phyloP scores from a whole-genome alignment of 2,113 vertebrate genomes.

The Phylloscopus trochilus region DNA sequence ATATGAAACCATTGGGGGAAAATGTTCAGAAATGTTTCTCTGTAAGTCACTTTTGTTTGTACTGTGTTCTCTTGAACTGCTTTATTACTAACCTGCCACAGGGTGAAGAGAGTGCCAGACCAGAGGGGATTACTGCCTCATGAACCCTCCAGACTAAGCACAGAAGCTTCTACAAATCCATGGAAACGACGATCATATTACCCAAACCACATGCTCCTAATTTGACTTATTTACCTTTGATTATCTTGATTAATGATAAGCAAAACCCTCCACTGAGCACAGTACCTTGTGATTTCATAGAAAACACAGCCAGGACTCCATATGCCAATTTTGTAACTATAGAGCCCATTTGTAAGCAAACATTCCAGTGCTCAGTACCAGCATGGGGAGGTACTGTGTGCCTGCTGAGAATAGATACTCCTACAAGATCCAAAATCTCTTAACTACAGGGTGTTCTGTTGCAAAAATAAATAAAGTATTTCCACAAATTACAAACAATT shows the following conservation, averaged over 20 bases:
- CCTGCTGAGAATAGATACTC: slow-evolving; percentile 82
- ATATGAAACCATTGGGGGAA: background rate
- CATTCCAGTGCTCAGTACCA: slow-evolving; percentile 89
- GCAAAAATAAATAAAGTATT: slow-evolving; percentile 9
- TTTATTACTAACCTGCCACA: background rate
- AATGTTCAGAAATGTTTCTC: background rate
- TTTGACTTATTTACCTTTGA: background rate
- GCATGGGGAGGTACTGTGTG: slow-evolving; percentile 83
- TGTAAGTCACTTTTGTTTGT: background rate
- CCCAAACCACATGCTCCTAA: background rate
- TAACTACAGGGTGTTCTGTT: slow-evolving; percentile 86
- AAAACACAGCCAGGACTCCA: slow-evolving; percentile 88
- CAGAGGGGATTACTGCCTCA: background rate
- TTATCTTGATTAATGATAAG: background rate
- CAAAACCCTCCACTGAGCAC: background rate
- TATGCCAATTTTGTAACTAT: slow-evolving; percentile 80
- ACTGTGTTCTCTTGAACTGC: background rate
- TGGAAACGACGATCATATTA: background rate
- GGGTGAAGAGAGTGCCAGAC: background rate
- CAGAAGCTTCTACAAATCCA: background rate
- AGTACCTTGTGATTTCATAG: slow-evolving; percentile 85
- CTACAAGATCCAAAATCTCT: slow-evolving; percentile 87
- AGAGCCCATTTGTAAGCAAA: slow-evolving; percentile 86
- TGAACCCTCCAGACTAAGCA: background rate
- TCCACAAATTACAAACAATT: background rate